Percentiles rank a stretch among this genome's conserved stretches.
phyloP scores from a whole-genome alignment of 2,888 invertebrate genomes.

The Cryptus viduatorius region DNA sequence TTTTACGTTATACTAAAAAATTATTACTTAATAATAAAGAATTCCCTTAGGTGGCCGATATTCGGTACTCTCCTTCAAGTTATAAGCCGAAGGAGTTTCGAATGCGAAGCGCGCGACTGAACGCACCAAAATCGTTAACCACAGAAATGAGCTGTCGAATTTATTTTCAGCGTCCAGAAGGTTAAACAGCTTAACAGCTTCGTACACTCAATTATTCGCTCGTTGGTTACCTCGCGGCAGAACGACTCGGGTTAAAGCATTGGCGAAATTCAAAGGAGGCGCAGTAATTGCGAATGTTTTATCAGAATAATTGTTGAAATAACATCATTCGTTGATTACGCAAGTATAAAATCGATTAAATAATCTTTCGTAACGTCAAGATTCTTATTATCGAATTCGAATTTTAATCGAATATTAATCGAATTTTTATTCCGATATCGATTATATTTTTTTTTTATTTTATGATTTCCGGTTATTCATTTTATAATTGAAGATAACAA shows the following conservation, averaged over 20 bases:
- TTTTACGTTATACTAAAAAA: no score
- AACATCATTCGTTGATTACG: neutral
- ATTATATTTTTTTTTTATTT: neutral
- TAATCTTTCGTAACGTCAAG: neutral
- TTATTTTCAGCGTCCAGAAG: conserved; percentile 81
- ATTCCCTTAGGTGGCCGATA: no score
- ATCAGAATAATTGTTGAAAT: neutral
- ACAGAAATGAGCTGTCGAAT: conserved; percentile 77
- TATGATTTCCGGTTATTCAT: neutral
- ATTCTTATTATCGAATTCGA: neutral
- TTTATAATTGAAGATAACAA: neutral
- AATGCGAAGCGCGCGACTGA: conserved; percentile 39
- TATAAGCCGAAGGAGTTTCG: conserved; percentile 1
- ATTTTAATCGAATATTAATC: no score
- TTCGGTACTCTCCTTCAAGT: neutral
- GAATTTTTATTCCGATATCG: neutral
- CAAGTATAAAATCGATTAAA: neutral
- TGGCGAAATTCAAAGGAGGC: neutral
- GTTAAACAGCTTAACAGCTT: conserved; percentile 76
- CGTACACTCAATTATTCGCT: conserved; percentile 75
- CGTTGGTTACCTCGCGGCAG: neutral
- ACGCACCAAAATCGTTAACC: conserved; percentile 61
- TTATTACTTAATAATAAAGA: no score
- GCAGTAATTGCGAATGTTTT: no score
- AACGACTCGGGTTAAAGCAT: neutral